Evolutionary conservation across 2,113 vertebrate species (phyloP), one percentile per base, ranked within the genome.

Genomic region (Lycaon pictus): DNA sequence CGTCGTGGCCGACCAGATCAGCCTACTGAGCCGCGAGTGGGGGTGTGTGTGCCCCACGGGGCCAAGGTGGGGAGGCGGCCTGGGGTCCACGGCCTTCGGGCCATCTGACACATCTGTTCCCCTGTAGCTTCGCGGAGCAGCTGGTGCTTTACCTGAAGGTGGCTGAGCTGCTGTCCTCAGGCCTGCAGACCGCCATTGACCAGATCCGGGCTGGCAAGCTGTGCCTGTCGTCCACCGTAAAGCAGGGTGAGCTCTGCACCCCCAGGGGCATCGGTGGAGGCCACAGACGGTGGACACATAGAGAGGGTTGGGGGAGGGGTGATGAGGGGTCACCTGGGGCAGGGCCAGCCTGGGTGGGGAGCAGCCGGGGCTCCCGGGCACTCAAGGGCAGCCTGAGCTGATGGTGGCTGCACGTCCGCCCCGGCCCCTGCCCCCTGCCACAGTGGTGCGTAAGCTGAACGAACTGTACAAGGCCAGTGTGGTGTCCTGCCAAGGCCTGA

Each of bases 111-210:
- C 0, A 7, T 8, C 43, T 25, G 62, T 74, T 56, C 0, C 79
- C 58, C 96, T 95, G 2, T 98, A 99, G 99, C 98, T 99, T 99
- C 0, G 99, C 99, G 0, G 99, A 99, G 97, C 99, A 99, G 98
- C 98, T 99, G 51, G 99, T 99, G 93, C 98, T 99, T 65, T 99
- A 99, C 98, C 99, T 99, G 98, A 99, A 99, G 95, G 99, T 99
- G n/a, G 99, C 99, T 0, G 99, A 99, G 98, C 99, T 99, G 37
- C 98, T 99, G 79, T 99, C 99, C 19, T 98, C 99, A 0, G 99
- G 99, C 16, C 98, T 99, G 83, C 99, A 99, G 97, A 98, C 98
- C 0, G 99, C 99, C 77, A 99, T 99, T 88, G 99, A 99, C 84
- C 99, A 99, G 95, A 99, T 99, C 96, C 99, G 99, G 89, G 98